These are phyloP conservation scores for Syngnathus typhle DNA, from an alignment of 2,113 vertebrate species.

Conservation along the genomic window DNA sequence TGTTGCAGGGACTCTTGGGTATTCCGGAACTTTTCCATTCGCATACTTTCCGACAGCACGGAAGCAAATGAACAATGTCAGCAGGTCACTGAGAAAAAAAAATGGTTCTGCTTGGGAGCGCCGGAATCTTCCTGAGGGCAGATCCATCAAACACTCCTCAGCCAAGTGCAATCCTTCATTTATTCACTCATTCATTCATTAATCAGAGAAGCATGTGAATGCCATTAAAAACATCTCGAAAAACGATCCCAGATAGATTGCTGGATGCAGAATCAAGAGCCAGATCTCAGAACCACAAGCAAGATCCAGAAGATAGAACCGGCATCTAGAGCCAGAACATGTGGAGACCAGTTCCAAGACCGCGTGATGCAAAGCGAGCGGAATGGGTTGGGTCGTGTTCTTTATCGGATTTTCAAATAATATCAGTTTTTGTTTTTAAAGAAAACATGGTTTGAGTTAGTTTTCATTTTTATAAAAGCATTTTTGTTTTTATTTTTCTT, in stretches of 20 bases:
- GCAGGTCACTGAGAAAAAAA: constrained; percentile 2
- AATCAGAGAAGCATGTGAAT: neutral
- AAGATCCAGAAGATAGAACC: neutral
- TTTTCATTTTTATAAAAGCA: no score
- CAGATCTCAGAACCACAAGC: neutral
- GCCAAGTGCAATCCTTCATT: neutral
- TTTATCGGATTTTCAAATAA: no score
- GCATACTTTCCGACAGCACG: neutral
- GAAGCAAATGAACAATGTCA: constrained; percentile 4
- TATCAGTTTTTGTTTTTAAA: no score
- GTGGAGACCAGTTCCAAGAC: neutral
- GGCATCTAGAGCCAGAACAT: neutral
- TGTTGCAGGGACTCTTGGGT: neutral
- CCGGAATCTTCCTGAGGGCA: neutral
- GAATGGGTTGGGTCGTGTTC: no score
- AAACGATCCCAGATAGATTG: neutral
- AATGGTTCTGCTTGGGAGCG: neutral
- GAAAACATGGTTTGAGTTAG: no score
- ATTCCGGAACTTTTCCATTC: neutral
- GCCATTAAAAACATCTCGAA: neutral
- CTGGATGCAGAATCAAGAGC: neutral
- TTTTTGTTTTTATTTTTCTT: no score
- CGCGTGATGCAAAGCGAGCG: neutral
- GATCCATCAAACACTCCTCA: constrained; percentile 2
- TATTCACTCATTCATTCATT: neutral